Conservation (phyloP, 2,797 vertebrate species). For the Forpus xanthops region DNA sequence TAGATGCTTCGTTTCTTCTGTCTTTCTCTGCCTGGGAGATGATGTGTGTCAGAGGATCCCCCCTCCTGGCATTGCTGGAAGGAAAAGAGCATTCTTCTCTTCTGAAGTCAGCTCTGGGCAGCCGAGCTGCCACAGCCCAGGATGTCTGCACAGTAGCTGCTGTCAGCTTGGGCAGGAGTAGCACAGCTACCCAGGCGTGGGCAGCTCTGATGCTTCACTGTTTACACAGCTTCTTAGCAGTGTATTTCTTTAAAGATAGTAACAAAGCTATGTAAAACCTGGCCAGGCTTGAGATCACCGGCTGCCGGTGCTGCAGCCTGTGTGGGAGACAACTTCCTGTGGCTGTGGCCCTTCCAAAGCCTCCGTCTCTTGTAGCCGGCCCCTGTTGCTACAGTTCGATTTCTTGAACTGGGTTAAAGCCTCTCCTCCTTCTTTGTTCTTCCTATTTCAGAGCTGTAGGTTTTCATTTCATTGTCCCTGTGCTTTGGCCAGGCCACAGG, state of each 20-base stretch:
- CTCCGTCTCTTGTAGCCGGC: neutral
- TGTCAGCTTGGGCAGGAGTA: neutral
- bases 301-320: neutral
- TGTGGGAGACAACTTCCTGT: neutral
- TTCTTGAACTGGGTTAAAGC: neutral
- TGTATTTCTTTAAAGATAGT: neutral
- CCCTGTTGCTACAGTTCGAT: neutral
- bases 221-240: neutral
- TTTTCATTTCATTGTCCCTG: neutral
- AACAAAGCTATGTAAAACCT: neutral
- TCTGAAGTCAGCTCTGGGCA: neutral
- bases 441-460: neutral
- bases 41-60: neutral
- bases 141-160: neutral
- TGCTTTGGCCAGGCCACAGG: neutral
- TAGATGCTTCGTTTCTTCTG: neutral
- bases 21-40: neutral
- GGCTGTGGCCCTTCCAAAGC: neutral
- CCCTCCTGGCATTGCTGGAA: slow-evolving; percentile 25
- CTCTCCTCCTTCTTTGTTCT: neutral
- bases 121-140: neutral
- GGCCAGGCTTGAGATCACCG: accelerated
- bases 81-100: slow-evolving; percentile 19
- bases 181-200: accelerated
- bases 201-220: neutral